Base-by-base conservation (phyloP, 2,888 invertebrate species). In the Leptothorax acervorum region DNA sequence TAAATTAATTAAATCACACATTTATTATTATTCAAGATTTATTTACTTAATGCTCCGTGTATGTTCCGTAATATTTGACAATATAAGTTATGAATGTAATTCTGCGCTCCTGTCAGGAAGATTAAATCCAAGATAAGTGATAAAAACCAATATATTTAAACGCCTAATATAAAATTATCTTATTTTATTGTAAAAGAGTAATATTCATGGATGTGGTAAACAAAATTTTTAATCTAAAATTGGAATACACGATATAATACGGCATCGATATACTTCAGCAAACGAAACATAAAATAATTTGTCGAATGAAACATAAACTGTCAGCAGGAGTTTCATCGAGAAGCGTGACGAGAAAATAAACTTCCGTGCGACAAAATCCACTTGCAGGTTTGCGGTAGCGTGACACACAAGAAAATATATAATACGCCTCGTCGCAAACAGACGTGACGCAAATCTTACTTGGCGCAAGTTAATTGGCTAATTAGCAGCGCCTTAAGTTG, bases 391-490 rank as follows among this genome's bases (percentile, higher is more conserved):
- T n/a, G 48, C 35, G 28, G 62, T 39, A 18, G 35, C 42, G 45
- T 55, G 62, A 66, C 48, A 31, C 31, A 62, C 55, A 23, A 73
- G 79, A 81, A 82, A 86, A 78, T 68, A 31, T 65, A 68, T 83
- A 82, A 45, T 62, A 68, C 75, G 84, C 79, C 73, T 86, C 84
- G 53, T 53, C 28, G 62, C 70, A 31, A 45, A 23, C 71, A 66
- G 82, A 85, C 79, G 82, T 75, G 82, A 85, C 66, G 85, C 66
- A 79, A 84, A 74, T 81, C 78, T 70, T 65, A 82, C 45, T 62
- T 51, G 71, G 75, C 35, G 81, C 85, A 82, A 74, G 89, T 84
- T 89, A 90, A 84, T 82, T 73, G 82, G 48, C 48, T 82, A 81
- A 90, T 88, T 87, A 90, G 53, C 63, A 71, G 51, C 82, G 83